These are phyloP conservation scores for Coranthus polyacanthus DNA, from an alignment of 2,797 vertebrate species.

Conservation along the genomic window DNA sequence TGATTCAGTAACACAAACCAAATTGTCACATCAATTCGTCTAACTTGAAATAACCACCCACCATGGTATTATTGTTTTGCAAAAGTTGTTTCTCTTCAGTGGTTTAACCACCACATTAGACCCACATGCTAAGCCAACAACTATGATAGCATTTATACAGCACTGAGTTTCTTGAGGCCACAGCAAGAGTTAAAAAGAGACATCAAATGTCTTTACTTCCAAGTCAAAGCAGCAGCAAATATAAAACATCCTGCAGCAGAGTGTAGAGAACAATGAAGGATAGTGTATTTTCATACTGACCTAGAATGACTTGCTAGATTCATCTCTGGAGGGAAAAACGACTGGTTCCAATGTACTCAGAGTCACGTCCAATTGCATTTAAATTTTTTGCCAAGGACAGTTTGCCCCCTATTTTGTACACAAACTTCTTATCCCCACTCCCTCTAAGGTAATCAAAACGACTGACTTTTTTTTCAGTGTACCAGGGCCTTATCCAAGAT, in stretches of 20 bases:
- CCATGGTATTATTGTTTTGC: constrained; percentile 41
- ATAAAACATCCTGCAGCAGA: constrained; percentile 50
- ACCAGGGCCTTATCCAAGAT: constrained; percentile 45
- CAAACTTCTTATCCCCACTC: neutral
- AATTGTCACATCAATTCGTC: constrained; percentile 15
- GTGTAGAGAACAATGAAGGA: constrained; percentile 57
- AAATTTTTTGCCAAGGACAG: constrained; percentile 45
- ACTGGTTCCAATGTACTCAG: constrained; percentile 39
- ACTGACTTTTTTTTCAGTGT: constrained; percentile 32
- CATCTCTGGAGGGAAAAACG: constrained; percentile 26
- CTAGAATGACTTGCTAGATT: constrained; percentile 40
- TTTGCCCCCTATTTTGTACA: neutral
- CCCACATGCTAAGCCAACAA: constrained; percentile 45
- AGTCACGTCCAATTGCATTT: constrained; percentile 34
- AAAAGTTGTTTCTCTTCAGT: constrained; percentile 36
- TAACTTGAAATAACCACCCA: constrained; percentile 33
- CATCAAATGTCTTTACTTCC: constrained; percentile 42
- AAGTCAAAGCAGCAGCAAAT: constrained; percentile 41
- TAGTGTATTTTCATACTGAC: constrained; percentile 49
- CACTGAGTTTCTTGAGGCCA: constrained; percentile 21
- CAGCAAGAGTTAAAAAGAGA: constrained; percentile 39
- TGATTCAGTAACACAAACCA: constrained; percentile 20
- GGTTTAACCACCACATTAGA: constrained; percentile 34
- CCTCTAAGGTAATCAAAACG: constrained; percentile 25
- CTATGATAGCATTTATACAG: constrained; percentile 33